Percentiles rank a stretch among this genome's conserved stretches.
Evolutionary conservation across 2,113 vertebrate species (phyloP).

Genomic region (Nymphicus hollandicus): DNA sequence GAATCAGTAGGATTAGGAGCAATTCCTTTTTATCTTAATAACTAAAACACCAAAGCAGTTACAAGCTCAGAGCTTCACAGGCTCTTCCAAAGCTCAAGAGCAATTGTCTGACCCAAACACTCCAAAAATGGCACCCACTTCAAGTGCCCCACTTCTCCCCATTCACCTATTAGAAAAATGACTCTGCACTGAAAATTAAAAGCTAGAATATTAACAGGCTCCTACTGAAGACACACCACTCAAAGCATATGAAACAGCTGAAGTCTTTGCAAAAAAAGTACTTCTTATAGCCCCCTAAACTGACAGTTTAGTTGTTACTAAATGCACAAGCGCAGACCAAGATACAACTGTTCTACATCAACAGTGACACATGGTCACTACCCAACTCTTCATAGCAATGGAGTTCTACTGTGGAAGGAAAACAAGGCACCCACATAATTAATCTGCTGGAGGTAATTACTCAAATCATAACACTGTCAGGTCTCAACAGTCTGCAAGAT

Average conservation of each 20-base stretch:
- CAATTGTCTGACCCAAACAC: not conserved
- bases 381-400: not conserved
- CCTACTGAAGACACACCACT: not conserved
- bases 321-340: not conserved
- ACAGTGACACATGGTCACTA: rapidly evolving
- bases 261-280: not conserved
- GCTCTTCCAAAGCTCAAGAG: not conserved
- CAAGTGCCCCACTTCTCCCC: not conserved
- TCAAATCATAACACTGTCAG: not conserved
- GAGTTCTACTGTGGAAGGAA: not conserved
- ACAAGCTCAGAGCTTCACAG: not conserved
- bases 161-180: not conserved
- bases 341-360: not conserved
- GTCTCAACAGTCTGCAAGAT: not conserved
- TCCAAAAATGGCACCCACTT: not conserved
- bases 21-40: not conserved
- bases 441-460: not conserved
- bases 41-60: not conserved
- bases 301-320: not conserved
- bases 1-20: not conserved
- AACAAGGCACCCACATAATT: not conserved
- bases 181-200: not conserved
- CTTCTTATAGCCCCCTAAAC: not conserved
- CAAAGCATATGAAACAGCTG: not conserved
- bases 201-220: not conserved